Percentiles rank a stretch among this genome's conserved stretches.
Evolutionary conservation across 2,888 invertebrate genomes (phyloP).

Genomic region (Patella pellucida): DNA sequence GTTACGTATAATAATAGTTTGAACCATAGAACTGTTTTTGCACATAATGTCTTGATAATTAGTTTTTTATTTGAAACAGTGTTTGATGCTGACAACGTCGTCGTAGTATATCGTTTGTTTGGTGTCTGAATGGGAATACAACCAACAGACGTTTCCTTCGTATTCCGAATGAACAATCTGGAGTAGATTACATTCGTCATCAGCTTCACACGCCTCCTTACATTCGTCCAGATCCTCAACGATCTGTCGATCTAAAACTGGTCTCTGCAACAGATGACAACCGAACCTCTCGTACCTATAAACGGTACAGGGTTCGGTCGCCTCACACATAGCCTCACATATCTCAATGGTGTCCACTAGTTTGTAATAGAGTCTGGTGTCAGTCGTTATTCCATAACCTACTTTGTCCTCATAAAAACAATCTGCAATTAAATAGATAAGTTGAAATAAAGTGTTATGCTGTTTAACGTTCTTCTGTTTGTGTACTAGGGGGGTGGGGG

Average conservation of each 20-base stretch:
- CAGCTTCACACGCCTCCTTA: neutral
- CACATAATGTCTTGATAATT: too few species aligned
- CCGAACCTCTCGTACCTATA: neutral
- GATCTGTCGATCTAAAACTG: neutral
- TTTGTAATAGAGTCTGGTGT: neutral
- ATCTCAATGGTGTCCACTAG: neutral
- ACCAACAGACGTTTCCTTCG: neutral
- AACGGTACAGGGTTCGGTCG: neutral
- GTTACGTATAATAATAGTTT: too few species aligned
- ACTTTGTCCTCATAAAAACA: neutral
- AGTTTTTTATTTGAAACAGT: neutral
- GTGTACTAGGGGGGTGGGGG: too few species aligned
- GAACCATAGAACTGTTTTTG: too few species aligned
- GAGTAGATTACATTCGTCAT: neutral
- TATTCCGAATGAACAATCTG: neutral
- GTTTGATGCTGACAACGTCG: neutral
- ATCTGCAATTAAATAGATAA: neutral
- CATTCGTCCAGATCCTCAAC: neutral
- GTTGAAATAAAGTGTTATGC: too few species aligned
- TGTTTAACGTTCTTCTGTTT: too few species aligned
- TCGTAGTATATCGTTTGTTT: neutral
- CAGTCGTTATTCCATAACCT: neutral
- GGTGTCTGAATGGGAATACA: neutral
- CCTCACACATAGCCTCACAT: neutral
- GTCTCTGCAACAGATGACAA: slow-evolving; percentile 5